Evolutionary conservation across 1,140 invertebrate genomes (phyloP).

Genomic region (Dreissena polymorpha): DNA sequence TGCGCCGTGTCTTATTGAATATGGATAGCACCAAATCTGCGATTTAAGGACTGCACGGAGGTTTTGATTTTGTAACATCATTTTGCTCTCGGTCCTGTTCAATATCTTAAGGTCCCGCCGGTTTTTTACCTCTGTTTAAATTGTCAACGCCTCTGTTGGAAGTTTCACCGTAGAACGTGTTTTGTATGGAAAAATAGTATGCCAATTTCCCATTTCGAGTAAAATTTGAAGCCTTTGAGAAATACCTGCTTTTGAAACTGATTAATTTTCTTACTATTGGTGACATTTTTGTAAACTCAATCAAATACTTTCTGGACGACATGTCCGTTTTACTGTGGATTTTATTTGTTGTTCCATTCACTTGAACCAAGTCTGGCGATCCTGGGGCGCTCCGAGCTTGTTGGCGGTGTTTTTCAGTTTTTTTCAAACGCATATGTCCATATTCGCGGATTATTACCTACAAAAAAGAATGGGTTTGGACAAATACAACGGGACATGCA

Average conservation of each 20-base stretch:
- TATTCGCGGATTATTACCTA: conserved; percentile 75
- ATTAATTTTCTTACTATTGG: conserved; percentile 42
- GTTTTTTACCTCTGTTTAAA: too few relatives aligned
- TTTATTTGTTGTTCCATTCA: conserved; percentile 13
- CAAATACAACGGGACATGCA: too few relatives aligned
- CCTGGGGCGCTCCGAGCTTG: conserved; percentile 32
- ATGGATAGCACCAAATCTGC: conserved; percentile 38
- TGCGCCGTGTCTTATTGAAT: conserved; percentile 22
- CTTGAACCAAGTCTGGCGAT: conserved; percentile 25
- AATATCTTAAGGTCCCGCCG: background rate
- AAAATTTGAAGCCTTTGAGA: background rate
- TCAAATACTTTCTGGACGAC: conserved; percentile 30
- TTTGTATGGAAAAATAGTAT: too few relatives aligned
- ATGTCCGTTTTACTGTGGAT: background rate
- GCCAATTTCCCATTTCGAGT: too few relatives aligned
- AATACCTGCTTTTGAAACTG: conserved; percentile 19
- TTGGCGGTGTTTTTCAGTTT: conserved; percentile 72
- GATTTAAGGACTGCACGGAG: conserved; percentile 9
- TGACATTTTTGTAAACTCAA: conserved; percentile 28
- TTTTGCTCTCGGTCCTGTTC: background rate
- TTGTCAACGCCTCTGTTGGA: too few relatives aligned
- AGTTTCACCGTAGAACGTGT: too few relatives aligned
- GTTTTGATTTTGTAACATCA: background rate
- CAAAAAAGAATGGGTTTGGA: too few relatives aligned
- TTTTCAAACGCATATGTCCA: conserved; percentile 70